Percentiles rank a stretch among this genome's conserved stretches.
phyloP scores from a whole-genome alignment of 2,113 vertebrate genomes.

The Rhea americana region DNA sequence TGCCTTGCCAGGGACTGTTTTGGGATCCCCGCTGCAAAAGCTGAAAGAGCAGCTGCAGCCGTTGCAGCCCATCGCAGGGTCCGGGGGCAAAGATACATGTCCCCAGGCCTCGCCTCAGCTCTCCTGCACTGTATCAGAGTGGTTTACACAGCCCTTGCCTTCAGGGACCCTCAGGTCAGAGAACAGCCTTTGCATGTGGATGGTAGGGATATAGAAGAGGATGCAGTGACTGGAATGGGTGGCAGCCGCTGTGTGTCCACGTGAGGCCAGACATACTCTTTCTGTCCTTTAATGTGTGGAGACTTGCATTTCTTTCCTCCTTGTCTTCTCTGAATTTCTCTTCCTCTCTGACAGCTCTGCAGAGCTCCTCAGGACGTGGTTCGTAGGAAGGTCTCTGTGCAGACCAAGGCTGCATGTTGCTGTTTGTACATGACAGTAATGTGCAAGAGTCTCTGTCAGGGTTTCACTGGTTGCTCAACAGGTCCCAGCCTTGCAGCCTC shows the following conservation, averaged over 20 bases:
- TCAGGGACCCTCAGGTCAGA: neutral
- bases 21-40: neutral
- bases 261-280: neutral
- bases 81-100: neutral
- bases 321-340: neutral
- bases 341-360: neutral
- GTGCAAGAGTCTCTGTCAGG: neutral
- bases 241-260: neutral
- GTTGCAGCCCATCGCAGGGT: neutral
- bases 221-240: neutral
- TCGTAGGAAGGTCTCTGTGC: neutral
- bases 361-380: accelerated
- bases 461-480: slow-evolving; percentile 1
- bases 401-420: accelerated
- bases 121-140: neutral
- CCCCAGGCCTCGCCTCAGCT: neutral
- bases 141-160: neutral
- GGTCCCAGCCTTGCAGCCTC: neutral
- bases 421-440: neutral
- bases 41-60: neutral
- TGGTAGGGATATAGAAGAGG: neutral
- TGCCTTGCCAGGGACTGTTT: neutral
- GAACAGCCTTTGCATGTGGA: neutral
- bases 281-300: neutral
- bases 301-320: neutral